Evolutionary conservation across 2,113 vertebrate genomes (phyloP), one percentile per base, ranked within the genome.

Genomic region (Ciconia boyciana): DNA sequence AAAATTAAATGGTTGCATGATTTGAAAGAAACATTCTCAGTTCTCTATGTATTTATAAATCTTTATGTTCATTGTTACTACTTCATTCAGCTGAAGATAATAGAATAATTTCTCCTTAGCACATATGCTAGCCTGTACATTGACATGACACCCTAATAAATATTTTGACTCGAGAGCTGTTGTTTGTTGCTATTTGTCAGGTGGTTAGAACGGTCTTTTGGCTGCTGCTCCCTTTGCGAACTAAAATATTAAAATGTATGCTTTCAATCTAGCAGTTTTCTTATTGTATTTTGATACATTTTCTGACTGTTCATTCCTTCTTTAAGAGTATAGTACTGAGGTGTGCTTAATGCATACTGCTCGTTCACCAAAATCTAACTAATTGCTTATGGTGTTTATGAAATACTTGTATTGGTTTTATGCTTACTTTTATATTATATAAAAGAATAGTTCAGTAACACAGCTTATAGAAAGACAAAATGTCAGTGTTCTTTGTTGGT

Each of bases 141-240:
- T 95, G 84, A 96, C 94, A 80, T 94, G 94, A 76, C 93, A 95
- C 94, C 87, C 83, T 93, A 96, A 96, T 94, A 92, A 93, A 96
- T 94, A 97, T 97, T 97, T 97, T 94, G 96, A 94, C 96, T 94
- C 15, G 2, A 88, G 94, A 83, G 83, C 86, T 86, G 85, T 90
- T 97, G 92, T 96, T 96, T 93, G 89, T 95, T 94, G 86, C 93
- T 90, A 41, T 94, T 97, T 96, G 92, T 97, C 94, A 94, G 94
- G 95, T 87, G 76, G 62, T 93, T 95, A 94, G 72, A 96, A 89
- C 2, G 75, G 78, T 96, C 94, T 97, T 95, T 97, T 96, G 91
- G 94, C 91, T 94, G 93, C 94, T 71, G 61, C 81, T 94, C 41
- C 55, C 52, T 79, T 87, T 26, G 44, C 1, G 1, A 94, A 85